Percentiles rank a stretch among this genome's conserved stretches.
Conservation (phyloP, 2,888 invertebrate species). For the Erebia epiphron region DNA sequence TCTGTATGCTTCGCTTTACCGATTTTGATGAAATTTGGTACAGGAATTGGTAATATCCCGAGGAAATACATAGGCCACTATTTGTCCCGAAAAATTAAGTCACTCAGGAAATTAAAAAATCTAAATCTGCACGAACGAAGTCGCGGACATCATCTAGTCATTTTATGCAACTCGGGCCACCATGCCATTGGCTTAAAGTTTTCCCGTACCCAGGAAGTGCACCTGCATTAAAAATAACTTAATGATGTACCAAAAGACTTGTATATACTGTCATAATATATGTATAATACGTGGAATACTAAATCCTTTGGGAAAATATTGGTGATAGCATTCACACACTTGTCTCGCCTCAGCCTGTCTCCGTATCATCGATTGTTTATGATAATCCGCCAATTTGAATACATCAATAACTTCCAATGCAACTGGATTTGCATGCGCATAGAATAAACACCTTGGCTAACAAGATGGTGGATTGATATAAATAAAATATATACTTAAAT, state of each 20-base stretch:
- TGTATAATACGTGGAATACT: conserved; percentile 4
- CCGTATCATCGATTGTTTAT: conserved; percentile 30
- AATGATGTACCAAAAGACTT: background rate
- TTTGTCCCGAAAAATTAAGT: too few species aligned
- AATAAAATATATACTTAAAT: background rate
- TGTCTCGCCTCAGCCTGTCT: conserved; percentile 38
- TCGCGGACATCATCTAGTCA: too few species aligned
- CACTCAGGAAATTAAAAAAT: too few species aligned
- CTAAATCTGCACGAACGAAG: too few species aligned
- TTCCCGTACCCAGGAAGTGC: background rate
- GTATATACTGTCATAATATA: too few species aligned
- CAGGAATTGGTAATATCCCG: too few species aligned
- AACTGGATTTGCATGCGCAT: conserved; percentile 40
- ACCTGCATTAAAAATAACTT: background rate
- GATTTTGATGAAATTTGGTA: too few species aligned
- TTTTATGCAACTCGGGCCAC: too few species aligned
- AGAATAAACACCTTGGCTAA: conserved; percentile 16
- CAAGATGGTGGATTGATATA: conserved; percentile 3
- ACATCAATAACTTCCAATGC: conserved; percentile 42
- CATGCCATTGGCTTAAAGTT: background rate
- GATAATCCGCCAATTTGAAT: conserved; percentile 45
- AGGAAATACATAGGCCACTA: too few species aligned
- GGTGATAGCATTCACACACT: conserved; percentile 44
- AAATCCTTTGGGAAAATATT: conserved; percentile 42
- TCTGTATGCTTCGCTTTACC: too few species aligned